Conservation (phyloP, 2,888 invertebrate genomes). For the Tetrapedia diversipes region DNA sequence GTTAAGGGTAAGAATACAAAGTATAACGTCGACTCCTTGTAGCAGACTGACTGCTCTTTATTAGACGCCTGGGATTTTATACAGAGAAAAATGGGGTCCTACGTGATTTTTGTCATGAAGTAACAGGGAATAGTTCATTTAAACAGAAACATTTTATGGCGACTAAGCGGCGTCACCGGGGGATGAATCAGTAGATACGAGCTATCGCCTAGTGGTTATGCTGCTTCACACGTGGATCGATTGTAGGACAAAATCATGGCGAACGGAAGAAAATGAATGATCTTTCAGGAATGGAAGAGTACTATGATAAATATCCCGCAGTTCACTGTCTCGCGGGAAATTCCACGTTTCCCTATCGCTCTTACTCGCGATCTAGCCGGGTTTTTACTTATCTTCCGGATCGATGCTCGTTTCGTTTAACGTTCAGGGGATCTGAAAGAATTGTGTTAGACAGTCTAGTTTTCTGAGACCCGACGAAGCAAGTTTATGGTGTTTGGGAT, state of each 20-base stretch:
- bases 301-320: constrained; percentile 3
- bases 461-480: background rate
- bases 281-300: background rate
- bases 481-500: background rate
- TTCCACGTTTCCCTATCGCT: constrained; percentile 15
- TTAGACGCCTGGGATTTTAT: no score
- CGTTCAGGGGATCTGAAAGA: background rate
- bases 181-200: no score
- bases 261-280: background rate
- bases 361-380: background rate
- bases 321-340: constrained; percentile 5
- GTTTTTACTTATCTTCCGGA: constrained; percentile 22
- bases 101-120: no score
- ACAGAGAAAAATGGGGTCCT: no score
- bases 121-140: no score
- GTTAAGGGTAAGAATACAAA: no score
- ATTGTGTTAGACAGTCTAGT: constrained; percentile 26
- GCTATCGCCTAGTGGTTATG: no score
- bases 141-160: no score
- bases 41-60: no score
- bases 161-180: no score
- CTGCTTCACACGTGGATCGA: background rate
- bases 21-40: no score
- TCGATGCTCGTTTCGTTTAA: constrained; percentile 21
- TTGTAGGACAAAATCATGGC: background rate